A percentile compares a stretch with the other conserved stretches of the same genome.
Conservation (phyloP, 2,113 vertebrate genomes). For the Psilopogon haemacephalus region DNA sequence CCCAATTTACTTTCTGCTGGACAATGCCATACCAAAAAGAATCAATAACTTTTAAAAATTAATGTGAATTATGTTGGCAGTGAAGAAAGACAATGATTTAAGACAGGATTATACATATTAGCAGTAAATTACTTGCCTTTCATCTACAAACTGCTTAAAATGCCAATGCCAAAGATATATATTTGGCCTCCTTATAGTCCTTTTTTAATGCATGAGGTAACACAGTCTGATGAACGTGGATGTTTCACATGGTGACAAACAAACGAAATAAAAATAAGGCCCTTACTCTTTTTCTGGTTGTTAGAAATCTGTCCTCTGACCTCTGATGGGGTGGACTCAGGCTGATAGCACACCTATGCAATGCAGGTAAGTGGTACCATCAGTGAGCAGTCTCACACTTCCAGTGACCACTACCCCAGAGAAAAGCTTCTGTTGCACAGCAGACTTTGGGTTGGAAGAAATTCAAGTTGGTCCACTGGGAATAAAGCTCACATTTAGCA, state of each 20-base stretch:
- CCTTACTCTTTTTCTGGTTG: background rate
- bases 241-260: background rate
- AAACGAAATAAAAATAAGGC: background rate
- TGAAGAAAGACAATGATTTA: background rate
- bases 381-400: background rate
- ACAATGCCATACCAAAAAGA: background rate
- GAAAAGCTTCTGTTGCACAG: background rate
- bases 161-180: background rate
- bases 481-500: background rate
- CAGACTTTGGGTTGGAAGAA: constrained; percentile 11
- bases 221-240: background rate
- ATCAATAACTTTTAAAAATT: background rate
- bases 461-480: background rate
- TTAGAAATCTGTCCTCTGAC: constrained; percentile 7
- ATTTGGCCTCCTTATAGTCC: background rate
- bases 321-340: background rate
- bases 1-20: background rate
- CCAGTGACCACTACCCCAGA: background rate
- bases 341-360: background rate
- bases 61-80: background rate
- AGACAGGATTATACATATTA: background rate
- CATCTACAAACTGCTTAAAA: background rate
- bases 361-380: background rate
- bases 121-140: background rate
- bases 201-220: background rate